Percentiles rank a stretch among this genome's conserved stretches.
Evolutionary conservation across 2,797 vertebrate species (phyloP).

Genomic region (Cichlasoma orientale): DNA sequence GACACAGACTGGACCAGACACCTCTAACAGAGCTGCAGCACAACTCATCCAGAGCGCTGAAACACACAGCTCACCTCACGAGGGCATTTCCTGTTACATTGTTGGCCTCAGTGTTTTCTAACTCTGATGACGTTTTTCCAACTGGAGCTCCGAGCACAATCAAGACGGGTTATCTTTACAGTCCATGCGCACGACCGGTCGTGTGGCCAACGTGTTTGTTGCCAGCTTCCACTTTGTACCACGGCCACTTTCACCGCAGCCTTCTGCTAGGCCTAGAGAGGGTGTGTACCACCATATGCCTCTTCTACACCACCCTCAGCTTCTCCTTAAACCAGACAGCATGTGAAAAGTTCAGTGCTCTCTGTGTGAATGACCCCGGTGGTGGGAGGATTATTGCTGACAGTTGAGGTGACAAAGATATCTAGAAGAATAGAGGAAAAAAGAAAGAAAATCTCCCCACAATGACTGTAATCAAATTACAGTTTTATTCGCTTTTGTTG

Average conservation of each 20-base stretch:
- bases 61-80: background rate
- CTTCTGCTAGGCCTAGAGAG: background rate
- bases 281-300: background rate
- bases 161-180: background rate
- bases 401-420: background rate
- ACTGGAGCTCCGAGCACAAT: background rate
- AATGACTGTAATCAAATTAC: background rate
- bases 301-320: slow-evolving; percentile 6
- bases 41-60: background rate
- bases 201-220: background rate
- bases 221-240: background rate
- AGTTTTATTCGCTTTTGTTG: background rate
- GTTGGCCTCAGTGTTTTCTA: background rate
- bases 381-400: background rate
- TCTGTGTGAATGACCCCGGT: background rate
- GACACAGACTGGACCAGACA: slow-evolving; percentile 11
- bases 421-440: background rate
- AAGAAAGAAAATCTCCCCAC: background rate
- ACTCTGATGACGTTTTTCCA: background rate
- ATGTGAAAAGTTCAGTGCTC: background rate
- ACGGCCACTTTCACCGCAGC: background rate
- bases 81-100: background rate
- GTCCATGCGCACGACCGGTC: background rate
- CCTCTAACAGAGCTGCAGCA: slow-evolving; percentile 11
- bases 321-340: background rate